A percentile compares a stretch with the other conserved stretches of the same genome.
These are phyloP conservation scores for Paguma larvata DNA, from an alignment of 2,797 vertebrate species.

Conservation along the genomic window DNA sequence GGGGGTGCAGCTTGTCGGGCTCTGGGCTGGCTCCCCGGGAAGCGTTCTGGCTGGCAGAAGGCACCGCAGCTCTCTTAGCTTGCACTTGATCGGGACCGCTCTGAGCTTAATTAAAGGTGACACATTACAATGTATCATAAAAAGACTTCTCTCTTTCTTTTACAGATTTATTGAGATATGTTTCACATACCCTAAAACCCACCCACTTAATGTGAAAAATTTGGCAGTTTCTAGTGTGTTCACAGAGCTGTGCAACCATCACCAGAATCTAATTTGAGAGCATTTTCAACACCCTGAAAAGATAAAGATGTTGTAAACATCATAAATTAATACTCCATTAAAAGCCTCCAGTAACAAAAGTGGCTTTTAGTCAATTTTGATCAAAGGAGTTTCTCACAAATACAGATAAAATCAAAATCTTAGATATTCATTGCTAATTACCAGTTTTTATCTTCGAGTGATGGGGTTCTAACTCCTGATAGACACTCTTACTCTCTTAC, in stretches of 20 bases:
- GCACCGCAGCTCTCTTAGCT: not conserved
- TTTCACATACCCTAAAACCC: constrained; percentile 20
- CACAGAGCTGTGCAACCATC: not conserved
- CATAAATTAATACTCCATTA: constrained; percentile 27
- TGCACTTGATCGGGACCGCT: not conserved
- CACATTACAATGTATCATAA: not conserved
- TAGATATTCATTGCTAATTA: constrained; percentile 42
- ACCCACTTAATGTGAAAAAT: not conserved
- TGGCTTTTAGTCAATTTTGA: constrained; percentile 37
- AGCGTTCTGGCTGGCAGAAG: not conserved
- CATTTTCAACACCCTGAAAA: constrained; percentile 4
- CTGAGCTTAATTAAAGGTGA: constrained; percentile 4
- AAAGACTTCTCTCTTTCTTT: not conserved
- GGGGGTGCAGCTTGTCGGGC: not conserved
- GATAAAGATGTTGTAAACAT: constrained; percentile 35
- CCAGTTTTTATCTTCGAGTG: not conserved
- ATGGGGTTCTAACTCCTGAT: constrained; percentile 17
- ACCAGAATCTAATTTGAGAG: not conserved
- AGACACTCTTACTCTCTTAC: not conserved
- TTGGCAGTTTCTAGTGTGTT: constrained; percentile 28
- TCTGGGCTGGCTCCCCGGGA: not conserved
- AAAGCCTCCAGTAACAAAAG: not conserved
- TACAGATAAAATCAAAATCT: constrained; percentile 47
- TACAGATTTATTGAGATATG: not conserved
- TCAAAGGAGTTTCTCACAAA: constrained; percentile 44